phyloP scores from a whole-genome alignment of 2,797 vertebrate species.

The Manis pentadactyla region DNA sequence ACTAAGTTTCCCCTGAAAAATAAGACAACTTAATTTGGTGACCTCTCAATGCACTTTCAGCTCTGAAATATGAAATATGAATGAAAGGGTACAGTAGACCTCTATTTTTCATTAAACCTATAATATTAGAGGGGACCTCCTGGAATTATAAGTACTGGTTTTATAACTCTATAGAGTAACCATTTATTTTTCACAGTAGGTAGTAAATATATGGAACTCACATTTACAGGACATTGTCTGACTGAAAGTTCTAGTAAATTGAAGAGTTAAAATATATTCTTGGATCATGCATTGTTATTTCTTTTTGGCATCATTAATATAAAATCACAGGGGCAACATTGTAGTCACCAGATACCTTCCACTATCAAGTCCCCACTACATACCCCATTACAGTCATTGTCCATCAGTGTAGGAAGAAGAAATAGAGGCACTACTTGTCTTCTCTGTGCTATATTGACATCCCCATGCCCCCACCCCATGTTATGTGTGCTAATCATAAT shows the following conservation, averaged over 20 bases:
- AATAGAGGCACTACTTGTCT: too few relatives aligned
- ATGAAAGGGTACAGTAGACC: background rate
- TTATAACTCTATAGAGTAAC: conserved; percentile 35
- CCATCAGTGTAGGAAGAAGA: too few relatives aligned
- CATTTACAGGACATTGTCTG: background rate
- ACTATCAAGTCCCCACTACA: too few relatives aligned
- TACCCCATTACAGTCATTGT: too few relatives aligned
- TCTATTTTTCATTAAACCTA: conserved; percentile 42
- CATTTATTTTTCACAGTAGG: conserved; percentile 65
- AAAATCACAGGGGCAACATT: too few relatives aligned
- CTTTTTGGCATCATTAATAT: too few relatives aligned
- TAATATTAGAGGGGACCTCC: conserved; percentile 43
- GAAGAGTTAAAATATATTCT: background rate
- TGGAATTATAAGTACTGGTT: conserved; percentile 63
- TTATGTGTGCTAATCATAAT: too few relatives aligned
- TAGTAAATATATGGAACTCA: conserved; percentile 61
- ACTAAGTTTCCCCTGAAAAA: background rate
- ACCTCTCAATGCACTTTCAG: background rate
- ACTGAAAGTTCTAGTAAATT: conserved; percentile 14
- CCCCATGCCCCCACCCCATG: too few relatives aligned
- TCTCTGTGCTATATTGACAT: too few relatives aligned
- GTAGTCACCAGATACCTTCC: too few relatives aligned
- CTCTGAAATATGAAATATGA: conserved; percentile 24
- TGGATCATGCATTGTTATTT: background rate
- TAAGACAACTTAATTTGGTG: background rate